These are phyloP conservation scores for Anthonomus grandis DNA, from an alignment of 1,140 invertebrate genomes.

Conservation along the genomic window DNA sequence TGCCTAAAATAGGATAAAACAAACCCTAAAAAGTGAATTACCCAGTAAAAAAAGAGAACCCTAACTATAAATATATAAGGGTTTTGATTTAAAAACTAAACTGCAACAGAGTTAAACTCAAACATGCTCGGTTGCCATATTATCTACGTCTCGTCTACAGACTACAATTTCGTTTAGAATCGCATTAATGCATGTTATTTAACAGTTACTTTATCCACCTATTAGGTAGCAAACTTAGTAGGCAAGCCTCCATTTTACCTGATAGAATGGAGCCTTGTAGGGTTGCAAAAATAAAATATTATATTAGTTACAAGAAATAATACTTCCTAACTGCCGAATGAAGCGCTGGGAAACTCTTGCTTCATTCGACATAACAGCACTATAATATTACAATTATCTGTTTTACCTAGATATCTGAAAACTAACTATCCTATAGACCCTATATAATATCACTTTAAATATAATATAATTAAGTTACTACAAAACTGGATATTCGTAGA, in stretches of 20 bases:
- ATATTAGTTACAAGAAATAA: too few species aligned
- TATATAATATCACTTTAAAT: too few species aligned
- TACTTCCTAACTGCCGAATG: too few species aligned
- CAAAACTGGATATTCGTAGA: too few species aligned
- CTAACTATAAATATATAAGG: slow-evolving; percentile 27
- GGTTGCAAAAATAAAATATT: slow-evolving; percentile 51
- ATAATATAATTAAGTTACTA: not conserved
- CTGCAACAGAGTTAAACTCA: slow-evolving; percentile 27
- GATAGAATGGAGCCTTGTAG: slow-evolving; percentile 69
- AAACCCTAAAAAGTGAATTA: not conserved
- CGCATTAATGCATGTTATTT: slow-evolving; percentile 29
- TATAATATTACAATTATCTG: too few species aligned
- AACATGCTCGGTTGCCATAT: slow-evolving; percentile 36
- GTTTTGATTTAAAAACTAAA: slow-evolving; percentile 33
- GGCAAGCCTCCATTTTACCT: slow-evolving; percentile 60
- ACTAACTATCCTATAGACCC: too few species aligned
- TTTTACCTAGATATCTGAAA: too few species aligned
- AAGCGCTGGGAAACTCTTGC: too few species aligned
- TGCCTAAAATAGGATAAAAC: not conserved
- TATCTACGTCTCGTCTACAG: slow-evolving; percentile 36
- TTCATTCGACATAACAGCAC: too few species aligned
- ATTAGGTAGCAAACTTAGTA: slow-evolving; percentile 47
- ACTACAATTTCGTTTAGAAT: slow-evolving; percentile 41
- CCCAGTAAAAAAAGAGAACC: not conserved
- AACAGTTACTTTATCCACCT: slow-evolving; percentile 40